A percentile compares a stretch with the other conserved stretches of the same genome.
These are phyloP conservation scores for Micromesistius poutassou DNA, from an alignment of 2,797 vertebrate species.

Conservation along the genomic window DNA sequence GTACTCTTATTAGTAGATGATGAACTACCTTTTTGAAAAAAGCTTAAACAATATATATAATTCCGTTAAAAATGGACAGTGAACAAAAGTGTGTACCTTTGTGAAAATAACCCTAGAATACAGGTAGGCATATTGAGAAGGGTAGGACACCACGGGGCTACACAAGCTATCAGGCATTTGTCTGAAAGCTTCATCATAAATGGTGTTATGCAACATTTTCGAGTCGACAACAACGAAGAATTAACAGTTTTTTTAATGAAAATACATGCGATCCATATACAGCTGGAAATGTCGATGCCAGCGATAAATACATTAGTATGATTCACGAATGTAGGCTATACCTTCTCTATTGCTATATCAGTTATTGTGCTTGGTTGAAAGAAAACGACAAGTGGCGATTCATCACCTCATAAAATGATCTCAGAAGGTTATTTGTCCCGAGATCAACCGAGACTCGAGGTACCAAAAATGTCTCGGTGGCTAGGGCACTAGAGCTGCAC, in stretches of 20 bases:
- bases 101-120: not conserved
- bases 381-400: not conserved
- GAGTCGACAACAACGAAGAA: not conserved
- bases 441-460: conserved; percentile 19
- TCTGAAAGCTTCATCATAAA: not conserved
- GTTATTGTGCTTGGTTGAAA: not conserved
- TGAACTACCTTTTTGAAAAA: not conserved
- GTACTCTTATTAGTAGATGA: not conserved
- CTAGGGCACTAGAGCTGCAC: conserved; percentile 11
- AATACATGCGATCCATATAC: not conserved
- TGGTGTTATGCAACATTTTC: not conserved
- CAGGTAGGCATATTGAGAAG: not conserved
- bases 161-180: not conserved
- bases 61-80: not conserved
- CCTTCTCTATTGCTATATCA: not conserved
- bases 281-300: not conserved
- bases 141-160: not conserved
- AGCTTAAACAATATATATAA: not conserved
- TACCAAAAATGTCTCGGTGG: conserved; percentile 12
- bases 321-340: not conserved
- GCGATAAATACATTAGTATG: not conserved
- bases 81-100: not conserved
- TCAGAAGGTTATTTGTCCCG: conserved; percentile 33
- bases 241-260: not conserved
- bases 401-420: conserved; percentile 24